These are phyloP conservation scores for rabbit (Oryctolagus cuniculus) DNA, from an alignment of 2,113 vertebrate genomes.

Conservation along the genomic window mOryCun1.1 NC_091437.1:53767001-53767500, in stretches of 20 bases:
- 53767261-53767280: too few species aligned
- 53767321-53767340: too few species aligned
- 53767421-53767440: too few species aligned
- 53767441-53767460: too few species aligned
- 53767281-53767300: too few species aligned
- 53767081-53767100: background rate
- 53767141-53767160: background rate
- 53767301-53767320: too few species aligned
- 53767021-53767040: background rate
- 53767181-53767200: background rate
- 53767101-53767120: background rate
- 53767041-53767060: background rate
- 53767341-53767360: too few species aligned
- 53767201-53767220: background rate
- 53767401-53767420: too few species aligned
- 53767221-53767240: background rate
- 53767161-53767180: background rate
- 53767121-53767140: background rate
- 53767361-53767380: too few species aligned
- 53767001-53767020: background rate
- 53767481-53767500: too few species aligned
- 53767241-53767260: background rate
- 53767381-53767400: too few species aligned
- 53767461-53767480: too few species aligned
- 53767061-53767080: background rate